Evolutionary conservation across 2,113 vertebrate genomes (phyloP).

Genomic region (Reinhardtius hippoglossoides): DNA sequence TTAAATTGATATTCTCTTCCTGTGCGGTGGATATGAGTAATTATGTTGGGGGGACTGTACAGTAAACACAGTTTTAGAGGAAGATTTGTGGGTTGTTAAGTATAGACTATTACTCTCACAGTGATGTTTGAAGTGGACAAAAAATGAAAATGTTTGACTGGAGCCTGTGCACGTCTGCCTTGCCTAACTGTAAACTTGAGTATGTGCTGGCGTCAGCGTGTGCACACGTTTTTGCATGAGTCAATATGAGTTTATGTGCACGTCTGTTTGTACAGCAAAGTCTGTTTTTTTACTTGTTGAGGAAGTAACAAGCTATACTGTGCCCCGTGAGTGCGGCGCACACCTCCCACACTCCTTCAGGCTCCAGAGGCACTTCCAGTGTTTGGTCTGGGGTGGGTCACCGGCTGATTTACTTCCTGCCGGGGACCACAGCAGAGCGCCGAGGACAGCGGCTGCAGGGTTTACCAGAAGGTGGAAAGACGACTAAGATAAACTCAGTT

Average conservation of each 20-base stretch:
- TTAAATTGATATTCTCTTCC: slow-evolving; percentile 37
- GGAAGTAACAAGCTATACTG: slow-evolving; percentile 57
- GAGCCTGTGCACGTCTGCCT: slow-evolving; percentile 18
- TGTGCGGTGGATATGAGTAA: slow-evolving; percentile 12
- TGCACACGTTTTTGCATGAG: slow-evolving; percentile 28
- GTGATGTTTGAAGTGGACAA: slow-evolving; percentile 18
- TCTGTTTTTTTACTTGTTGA: slow-evolving; percentile 70
- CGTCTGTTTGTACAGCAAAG: slow-evolving; percentile 54
- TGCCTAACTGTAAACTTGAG: slow-evolving; percentile 30
- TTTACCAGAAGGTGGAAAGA: slow-evolving; percentile 51
- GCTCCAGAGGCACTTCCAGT: slow-evolving; percentile 67
- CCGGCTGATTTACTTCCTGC: slow-evolving; percentile 76
- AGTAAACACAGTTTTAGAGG: slow-evolving; percentile 33
- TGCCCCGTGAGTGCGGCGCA: slow-evolving; percentile 56
- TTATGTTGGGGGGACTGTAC: slow-evolving; percentile 27
- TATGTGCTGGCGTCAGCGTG: slow-evolving; percentile 25
- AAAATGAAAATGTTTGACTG: slow-evolving; percentile 29
- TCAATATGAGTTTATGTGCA: slow-evolving; percentile 43
- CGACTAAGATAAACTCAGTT: slow-evolving; percentile 57
- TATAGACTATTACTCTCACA: slow-evolving; percentile 21
- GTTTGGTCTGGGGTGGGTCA: slow-evolving; percentile 73
- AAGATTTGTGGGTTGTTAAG: slow-evolving; percentile 33
- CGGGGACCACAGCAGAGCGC: slow-evolving; percentile 51
- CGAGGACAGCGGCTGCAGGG: slow-evolving; percentile 60
- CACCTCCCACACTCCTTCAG: slow-evolving; percentile 68